A percentile compares a stretch with the other conserved stretches of the same genome.
phyloP scores from a whole-genome alignment of 1,140 invertebrate species.

The Lordiphosa collinella region DNA sequence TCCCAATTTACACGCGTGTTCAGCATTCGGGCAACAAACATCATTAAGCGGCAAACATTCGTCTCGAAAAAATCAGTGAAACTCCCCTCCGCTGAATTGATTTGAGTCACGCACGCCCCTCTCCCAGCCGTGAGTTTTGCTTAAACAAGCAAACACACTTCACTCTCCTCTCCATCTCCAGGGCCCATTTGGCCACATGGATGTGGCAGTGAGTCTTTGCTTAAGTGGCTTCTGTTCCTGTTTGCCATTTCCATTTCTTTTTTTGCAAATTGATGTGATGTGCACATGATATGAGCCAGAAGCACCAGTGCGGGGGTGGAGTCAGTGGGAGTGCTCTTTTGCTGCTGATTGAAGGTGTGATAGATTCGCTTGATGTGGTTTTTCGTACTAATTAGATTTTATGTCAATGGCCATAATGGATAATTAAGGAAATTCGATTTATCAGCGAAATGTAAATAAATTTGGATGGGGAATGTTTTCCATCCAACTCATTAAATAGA shows the following conservation, averaged over 20 bases:
- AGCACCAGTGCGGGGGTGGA: background rate
- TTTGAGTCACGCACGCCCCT: conserved; percentile 43
- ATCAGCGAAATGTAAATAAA: background rate
- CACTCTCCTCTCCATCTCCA: background rate
- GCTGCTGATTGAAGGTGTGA: background rate
- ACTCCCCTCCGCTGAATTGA: conserved; percentile 33
- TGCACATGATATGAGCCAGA: conserved; percentile 44
- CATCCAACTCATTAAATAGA: background rate
- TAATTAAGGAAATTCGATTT: conserved; percentile 16
- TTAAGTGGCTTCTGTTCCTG: conserved; percentile 42
- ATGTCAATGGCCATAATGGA: conserved; percentile 39
- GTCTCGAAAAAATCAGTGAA: conserved; percentile 13
- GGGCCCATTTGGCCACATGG: conserved; percentile 9
- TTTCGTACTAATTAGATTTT: conserved; percentile 41
- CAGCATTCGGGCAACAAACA: conserved; percentile 40
- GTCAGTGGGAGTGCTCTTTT: background rate
- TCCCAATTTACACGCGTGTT: conserved; percentile 49
- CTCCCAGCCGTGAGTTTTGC: conserved; percentile 8
- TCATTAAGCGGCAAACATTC: conserved; percentile 51
- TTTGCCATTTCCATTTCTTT: conserved; percentile 46
- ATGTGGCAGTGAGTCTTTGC: conserved; percentile 12
- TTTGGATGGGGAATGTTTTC: background rate
- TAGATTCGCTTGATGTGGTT: conserved; percentile 24
- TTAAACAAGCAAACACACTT: conserved; percentile 42
- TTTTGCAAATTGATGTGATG: conserved; percentile 56